phyloP scores from a whole-genome alignment of 1,140 invertebrate genomes.

The Aphis craccivora region DNA sequence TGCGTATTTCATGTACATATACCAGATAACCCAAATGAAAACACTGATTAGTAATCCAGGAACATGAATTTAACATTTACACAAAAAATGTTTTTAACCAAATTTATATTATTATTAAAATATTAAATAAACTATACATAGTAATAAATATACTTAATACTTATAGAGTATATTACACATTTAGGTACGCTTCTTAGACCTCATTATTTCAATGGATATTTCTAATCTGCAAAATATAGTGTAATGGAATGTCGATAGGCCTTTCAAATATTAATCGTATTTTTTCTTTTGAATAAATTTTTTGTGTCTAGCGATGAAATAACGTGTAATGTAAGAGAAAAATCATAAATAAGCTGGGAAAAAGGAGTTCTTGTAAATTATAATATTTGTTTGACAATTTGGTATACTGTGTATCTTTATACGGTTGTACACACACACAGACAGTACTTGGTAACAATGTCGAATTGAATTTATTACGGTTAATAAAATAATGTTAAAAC shows the following conservation, averaged over 20 bases:
- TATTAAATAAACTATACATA: background rate
- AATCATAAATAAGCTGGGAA: background rate
- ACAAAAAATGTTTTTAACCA: background rate
- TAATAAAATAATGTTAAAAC: background rate
- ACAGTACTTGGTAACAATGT: background rate
- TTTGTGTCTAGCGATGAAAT: background rate
- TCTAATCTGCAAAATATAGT: background rate
- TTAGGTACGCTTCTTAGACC: background rate
- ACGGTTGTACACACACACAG: background rate
- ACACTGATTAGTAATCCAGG: background rate
- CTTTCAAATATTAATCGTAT: background rate
- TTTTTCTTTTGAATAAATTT: background rate
- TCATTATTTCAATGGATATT: background rate
- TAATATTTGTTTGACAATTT: slow-evolving; percentile 25
- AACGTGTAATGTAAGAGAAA: background rate
- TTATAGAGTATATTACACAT: background rate
- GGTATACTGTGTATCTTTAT: background rate
- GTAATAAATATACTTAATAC: background rate
- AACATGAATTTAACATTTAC: background rate
- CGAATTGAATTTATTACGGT: slow-evolving; percentile 45
- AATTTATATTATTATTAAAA: background rate
- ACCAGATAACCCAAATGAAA: background rate
- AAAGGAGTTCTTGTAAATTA: background rate
- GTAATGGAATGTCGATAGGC: background rate
- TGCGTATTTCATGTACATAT: no score